Conservation (phyloP, 2,888 invertebrate genomes). For the Trissoscelio sp. region DNA sequence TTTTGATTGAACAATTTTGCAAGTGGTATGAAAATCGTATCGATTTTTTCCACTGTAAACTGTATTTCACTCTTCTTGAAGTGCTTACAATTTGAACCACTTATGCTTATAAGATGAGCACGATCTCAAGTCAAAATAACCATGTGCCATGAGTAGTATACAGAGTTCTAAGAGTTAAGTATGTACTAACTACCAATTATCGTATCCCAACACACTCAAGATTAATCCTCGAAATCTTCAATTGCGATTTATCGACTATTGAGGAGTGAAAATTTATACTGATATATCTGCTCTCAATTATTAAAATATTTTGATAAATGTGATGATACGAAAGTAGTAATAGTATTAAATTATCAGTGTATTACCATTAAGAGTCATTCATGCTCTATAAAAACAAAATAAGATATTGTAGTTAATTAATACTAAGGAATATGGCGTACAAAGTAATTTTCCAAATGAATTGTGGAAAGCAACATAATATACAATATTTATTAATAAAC, state of each 20-base stretch:
- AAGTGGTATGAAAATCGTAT: conserved; percentile 9
- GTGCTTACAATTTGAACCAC: conserved; percentile 55
- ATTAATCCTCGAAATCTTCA: conserved; percentile 73
- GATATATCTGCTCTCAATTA: conserved; percentile 48
- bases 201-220: conserved; percentile 56
- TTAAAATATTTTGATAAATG: conserved; percentile 49
- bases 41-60: conserved; percentile 16
- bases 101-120: conserved; percentile 54
- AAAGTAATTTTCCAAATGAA: no score
- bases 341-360: conserved; percentile 22
- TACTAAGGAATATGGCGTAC: no score
- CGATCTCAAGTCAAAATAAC: conserved; percentile 57
- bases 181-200: conserved; percentile 75
- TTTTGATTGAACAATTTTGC: neutral
- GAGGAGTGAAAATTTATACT: conserved; percentile 50
- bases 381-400: neutral
- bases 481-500: neutral
- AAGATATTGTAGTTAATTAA: neutral
- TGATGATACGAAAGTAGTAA: conserved; percentile 10
- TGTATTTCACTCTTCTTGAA: conserved; percentile 41
- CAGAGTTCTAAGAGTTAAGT: conserved; percentile 68
- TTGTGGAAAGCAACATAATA: neutral
- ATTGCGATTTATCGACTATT: conserved; percentile 69
- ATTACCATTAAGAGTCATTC: conserved; percentile 16
- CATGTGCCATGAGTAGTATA: conserved; percentile 52